A percentile compares a stretch with the other conserved stretches of the same genome.
These are phyloP conservation scores for Tipula helvola DNA, from an alignment of 2,888 invertebrate genomes.

Conservation along the genomic window DNA sequence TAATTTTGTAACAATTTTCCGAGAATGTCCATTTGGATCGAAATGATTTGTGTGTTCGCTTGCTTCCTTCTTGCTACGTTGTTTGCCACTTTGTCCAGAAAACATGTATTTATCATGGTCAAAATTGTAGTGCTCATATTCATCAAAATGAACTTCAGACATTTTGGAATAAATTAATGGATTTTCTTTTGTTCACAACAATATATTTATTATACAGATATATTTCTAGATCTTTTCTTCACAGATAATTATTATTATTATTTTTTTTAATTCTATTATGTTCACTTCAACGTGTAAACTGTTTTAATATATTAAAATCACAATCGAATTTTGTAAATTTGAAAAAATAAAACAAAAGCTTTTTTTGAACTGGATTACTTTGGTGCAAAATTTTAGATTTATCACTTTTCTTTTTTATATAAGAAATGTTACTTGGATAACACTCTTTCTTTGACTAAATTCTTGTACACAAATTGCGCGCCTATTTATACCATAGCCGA, in stretches of 20 bases:
- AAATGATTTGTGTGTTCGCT: conserved; percentile 79
- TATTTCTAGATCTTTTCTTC: background rate
- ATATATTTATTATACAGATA: background rate
- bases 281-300: background rate
- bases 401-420: background rate
- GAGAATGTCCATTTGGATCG: conserved; percentile 86
- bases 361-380: background rate
- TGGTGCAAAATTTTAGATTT: background rate
- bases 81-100: conserved; percentile 80
- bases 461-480: background rate
- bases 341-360: background rate
- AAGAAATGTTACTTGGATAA: background rate
- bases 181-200: conserved; percentile 14
- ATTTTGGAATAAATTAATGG: conserved; percentile 38
- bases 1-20: conserved; percentile 78
- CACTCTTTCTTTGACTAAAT: conserved; percentile 4
- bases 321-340: background rate
- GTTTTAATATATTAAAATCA: background rate
- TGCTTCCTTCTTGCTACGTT: conserved; percentile 79
- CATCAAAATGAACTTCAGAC: conserved; percentile 77
- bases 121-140: conserved; percentile 91
- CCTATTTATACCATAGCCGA: background rate
- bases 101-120: conserved; percentile 83
- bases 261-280: background rate
- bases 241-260: background rate